Base-by-base conservation (phyloP, 2,113 vertebrate genomes). In the Solea senegalensis region DNA sequence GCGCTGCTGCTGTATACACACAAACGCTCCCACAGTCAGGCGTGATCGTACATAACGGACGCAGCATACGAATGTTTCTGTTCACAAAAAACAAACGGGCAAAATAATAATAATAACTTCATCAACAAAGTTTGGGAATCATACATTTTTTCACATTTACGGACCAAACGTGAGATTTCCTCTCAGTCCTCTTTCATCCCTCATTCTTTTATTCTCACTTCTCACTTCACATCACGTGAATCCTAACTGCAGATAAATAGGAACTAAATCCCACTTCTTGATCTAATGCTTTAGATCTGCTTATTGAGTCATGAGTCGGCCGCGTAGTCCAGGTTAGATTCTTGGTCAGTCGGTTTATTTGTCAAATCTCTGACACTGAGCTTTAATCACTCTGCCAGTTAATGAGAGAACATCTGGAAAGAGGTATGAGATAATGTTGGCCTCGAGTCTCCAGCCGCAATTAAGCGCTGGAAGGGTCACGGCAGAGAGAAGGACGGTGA, bases 341-440 rank as follows among this genome's bases (percentile, higher is more conserved):
- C 67, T 55, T 12, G 52, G 66, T 71, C 39, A 65, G 62, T 71
- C 39, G 62, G 62, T 69, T 52, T 73, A 46, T 63, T 61, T 43
- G 56, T 28, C 51, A 73, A 73, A 72, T 63, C 44, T 72, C 44
- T 59, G 16, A 66, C 46, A 54, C 69, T 65, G 63, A 78, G 2
- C 40, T 64, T 78, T 68, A 82, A 86, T 85, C 74, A 76, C 11
- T 46, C 6, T 57, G 48, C 82, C 44, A 88, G 91, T 90, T 90
- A 88, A 81, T 65, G 51, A 80, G 53, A 61, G 65, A 86, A 66
- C 91, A 92, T 90, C 86, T 91, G 91, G 85, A 74, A 61, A 65
- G 78, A 76, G 74, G 71, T 34, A 44, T 7, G 68, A 84, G 27
- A 90, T 91, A 86, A 86, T 90, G 90, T 75, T 77, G 56, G 79